Percentiles rank a stretch among this genome's conserved stretches.
Evolutionary conservation across 2,888 invertebrate species (phyloP).

Genomic region (Lasioglossum calceatum): DNA sequence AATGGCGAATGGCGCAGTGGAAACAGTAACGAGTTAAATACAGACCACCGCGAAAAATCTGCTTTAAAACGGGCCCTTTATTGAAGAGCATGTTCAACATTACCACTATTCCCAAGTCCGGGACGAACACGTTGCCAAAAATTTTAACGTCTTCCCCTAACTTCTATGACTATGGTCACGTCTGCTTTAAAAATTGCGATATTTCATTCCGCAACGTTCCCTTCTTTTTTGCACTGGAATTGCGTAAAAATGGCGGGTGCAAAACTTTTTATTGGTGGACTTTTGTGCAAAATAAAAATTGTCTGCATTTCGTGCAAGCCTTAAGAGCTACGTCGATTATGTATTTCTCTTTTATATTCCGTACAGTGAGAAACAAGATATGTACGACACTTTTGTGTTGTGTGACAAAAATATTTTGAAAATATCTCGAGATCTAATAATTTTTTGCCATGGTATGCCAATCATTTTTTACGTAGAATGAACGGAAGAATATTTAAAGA

Average conservation of each 20-base stretch:
- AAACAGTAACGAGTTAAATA: conserved; percentile 6
- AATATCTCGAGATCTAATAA: too few species aligned
- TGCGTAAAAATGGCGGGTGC: background rate
- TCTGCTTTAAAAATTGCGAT: background rate
- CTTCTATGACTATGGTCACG: background rate
- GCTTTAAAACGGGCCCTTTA: background rate
- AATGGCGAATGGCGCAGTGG: conserved; percentile 28
- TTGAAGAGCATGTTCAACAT: background rate
- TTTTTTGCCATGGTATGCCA: too few species aligned
- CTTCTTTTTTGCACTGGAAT: background rate
- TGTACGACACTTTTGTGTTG: too few species aligned
- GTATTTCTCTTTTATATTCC: too few species aligned
- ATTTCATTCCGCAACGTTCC: background rate
- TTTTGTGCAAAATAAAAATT: background rate
- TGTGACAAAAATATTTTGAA: too few species aligned
- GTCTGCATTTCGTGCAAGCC: too few species aligned
- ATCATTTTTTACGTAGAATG: too few species aligned
- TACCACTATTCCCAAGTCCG: background rate
- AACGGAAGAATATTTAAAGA: too few species aligned
- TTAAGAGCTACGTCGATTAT: too few species aligned
- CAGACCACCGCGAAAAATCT: background rate
- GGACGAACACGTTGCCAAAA: background rate
- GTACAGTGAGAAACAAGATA: too few species aligned
- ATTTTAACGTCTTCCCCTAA: background rate
- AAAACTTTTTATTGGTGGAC: background rate